Evolutionary conservation across 2,888 invertebrate genomes (phyloP).

Genomic region (Celastrina argiolus): DNA sequence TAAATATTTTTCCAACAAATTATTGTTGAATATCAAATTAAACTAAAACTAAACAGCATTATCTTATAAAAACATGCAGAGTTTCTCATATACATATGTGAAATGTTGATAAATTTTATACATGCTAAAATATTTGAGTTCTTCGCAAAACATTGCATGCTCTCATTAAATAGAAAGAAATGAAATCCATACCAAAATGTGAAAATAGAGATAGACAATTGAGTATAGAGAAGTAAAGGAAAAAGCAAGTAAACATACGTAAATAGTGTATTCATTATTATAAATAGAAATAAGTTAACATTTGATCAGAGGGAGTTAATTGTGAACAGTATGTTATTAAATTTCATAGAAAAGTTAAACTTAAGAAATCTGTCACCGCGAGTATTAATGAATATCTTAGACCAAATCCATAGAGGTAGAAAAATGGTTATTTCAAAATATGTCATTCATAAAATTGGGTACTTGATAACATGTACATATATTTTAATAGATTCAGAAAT

Average conservation of each 20-base stretch:
- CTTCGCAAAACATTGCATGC: slow-evolving; percentile 2
- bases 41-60: not conserved
- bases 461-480: too few species aligned
- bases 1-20: not conserved
- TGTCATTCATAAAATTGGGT: too few species aligned
- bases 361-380: too few species aligned
- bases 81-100: not conserved
- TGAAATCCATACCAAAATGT: not conserved
- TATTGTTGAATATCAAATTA: not conserved
- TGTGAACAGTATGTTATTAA: too few species aligned
- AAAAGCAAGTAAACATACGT: slow-evolving; percentile 19
- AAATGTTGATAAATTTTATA: not conserved
- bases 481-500: too few species aligned
- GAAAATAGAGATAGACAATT: not conserved
- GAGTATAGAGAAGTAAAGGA: not conserved
- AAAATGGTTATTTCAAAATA: too few species aligned
- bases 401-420: too few species aligned
- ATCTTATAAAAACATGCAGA: slow-evolving; percentile 3
- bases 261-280: slow-evolving; percentile 69
- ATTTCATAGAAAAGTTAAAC: too few species aligned
- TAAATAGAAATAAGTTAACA: slow-evolving; percentile 25
- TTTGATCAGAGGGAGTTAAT: not conserved
- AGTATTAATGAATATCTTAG: too few species aligned
- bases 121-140: slow-evolving; percentile 7
- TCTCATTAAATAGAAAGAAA: not conserved